phyloP scores from a whole-genome alignment of 2,888 invertebrate genomes.

The Argyresthia albistria region DNA sequence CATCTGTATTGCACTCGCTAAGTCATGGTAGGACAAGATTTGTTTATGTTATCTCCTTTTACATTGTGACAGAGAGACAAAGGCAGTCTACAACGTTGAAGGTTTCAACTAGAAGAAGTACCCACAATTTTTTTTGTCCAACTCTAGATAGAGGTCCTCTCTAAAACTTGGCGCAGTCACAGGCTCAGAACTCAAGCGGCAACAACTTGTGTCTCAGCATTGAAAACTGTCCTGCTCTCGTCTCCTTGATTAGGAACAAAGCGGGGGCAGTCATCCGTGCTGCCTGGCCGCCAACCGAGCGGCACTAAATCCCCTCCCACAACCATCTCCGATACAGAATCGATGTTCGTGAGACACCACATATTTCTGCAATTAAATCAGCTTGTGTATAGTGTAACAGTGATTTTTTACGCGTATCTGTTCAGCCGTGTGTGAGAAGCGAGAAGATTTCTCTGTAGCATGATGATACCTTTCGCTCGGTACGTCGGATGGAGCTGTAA shows the following conservation, averaged over 20 bases:
- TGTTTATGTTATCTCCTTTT: too few species aligned
- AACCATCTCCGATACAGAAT: not conserved
- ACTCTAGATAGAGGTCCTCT: too few species aligned
- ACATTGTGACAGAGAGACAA: too few species aligned
- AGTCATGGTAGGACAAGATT: too few species aligned
- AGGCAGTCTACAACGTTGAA: too few species aligned
- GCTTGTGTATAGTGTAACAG: constrained; percentile 32
- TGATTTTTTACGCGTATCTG: constrained; percentile 36
- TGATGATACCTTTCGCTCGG: constrained; percentile 63
- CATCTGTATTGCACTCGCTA: too few species aligned
- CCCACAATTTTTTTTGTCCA: too few species aligned
- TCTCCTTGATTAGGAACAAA: not conserved
- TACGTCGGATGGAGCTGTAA: constrained; percentile 54
- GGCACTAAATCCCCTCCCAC: not conserved
- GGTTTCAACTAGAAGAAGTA: too few species aligned
- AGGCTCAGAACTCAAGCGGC: too few species aligned
- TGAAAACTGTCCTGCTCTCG: not conserved
- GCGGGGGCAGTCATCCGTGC: not conserved
- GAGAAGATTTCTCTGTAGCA: constrained; percentile 51
- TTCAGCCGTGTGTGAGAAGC: constrained; percentile 46
- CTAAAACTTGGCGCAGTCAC: too few species aligned
- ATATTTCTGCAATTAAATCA: constrained; percentile 19
- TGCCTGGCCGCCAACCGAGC: not conserved
- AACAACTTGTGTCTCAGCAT: too few species aligned
- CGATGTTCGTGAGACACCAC: constrained; percentile 5